Percentiles rank a stretch among this genome's conserved stretches.
phyloP scores from a whole-genome alignment of 2,113 vertebrate species.

The Echinops telfairi region DNA sequence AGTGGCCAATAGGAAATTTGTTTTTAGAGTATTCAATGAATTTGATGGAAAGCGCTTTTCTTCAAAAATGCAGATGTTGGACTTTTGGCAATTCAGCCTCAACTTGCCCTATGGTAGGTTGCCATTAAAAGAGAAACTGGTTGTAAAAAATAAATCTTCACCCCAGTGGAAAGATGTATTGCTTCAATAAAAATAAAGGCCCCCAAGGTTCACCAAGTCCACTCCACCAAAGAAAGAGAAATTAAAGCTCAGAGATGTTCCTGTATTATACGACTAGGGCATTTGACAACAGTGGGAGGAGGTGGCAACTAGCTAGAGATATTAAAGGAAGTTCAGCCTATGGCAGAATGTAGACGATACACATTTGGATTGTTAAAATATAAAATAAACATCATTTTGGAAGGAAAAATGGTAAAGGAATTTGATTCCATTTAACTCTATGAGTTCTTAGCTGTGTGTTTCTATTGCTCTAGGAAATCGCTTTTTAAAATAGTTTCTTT shows the following conservation, averaged over 20 bases:
- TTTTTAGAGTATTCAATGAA: constrained; percentile 18
- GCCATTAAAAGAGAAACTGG: constrained; percentile 77
- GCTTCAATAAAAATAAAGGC: constrained; percentile 85
- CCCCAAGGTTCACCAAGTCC: constrained; percentile 76
- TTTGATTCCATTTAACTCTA: constrained; percentile 70
- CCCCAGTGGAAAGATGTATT: constrained; percentile 85
- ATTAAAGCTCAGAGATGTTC: constrained; percentile 82
- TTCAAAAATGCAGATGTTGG: constrained; percentile 64
- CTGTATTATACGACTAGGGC: constrained; percentile 78
- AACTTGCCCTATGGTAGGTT: constrained; percentile 66
- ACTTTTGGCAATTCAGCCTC: constrained; percentile 57
- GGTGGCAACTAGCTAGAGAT: constrained; percentile 75
- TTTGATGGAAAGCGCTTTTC: constrained; percentile 16
- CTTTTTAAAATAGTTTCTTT: constrained; percentile 68
- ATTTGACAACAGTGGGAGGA: constrained; percentile 78
- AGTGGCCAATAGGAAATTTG: constrained; percentile 24
- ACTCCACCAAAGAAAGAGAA: constrained; percentile 81
- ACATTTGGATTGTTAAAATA: constrained; percentile 76
- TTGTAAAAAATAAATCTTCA: constrained; percentile 82
- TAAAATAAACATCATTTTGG: constrained; percentile 80
- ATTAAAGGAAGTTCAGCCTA: constrained; percentile 84
- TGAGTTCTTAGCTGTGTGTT: constrained; percentile 8
- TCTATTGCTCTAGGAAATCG: constrained; percentile 77
- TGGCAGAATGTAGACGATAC: constrained; percentile 61
- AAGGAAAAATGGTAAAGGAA: constrained; percentile 75